Evolutionary conservation across 2,888 invertebrate species (phyloP), one percentile per base, ranked within the genome.

Genomic region (Strigamia transsilvanica): DNA sequence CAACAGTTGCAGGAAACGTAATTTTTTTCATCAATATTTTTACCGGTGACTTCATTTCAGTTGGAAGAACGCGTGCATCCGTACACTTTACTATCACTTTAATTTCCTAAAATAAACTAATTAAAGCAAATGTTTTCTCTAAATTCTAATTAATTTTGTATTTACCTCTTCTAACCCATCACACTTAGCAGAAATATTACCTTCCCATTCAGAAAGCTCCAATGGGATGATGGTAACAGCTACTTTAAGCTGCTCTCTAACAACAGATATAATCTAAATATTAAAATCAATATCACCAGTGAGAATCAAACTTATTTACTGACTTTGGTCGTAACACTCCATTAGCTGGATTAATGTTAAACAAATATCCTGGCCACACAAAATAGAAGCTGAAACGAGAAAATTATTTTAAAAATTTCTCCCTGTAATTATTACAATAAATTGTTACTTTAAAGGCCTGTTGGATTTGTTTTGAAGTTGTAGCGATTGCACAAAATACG

Each of bases 281-380:
- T 15, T 73, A 5, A 73, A 9, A 12, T n/a, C 3, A 32, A 32
- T 6, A 73, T 73, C 10, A 12, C 2, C 10, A 27, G 12, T 18
- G 21, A 5, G 2, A 5, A 18, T 18, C 3, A 27, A 27, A 27
- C 56, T 2, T 0, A 73, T n/a, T 32, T 79, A 42, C 79, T 21
- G 1, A 77, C 77, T n/a, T 79, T 41, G 79, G 21, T 42, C 18
- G 21, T 10, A 79, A 2, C 15, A 79, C 21, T 4, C 79, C 79
- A 21, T 6, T 42, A 2, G 41, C 79, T 79, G 79, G 79, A 21
- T 9, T 23, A 21, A 79, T 42, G n/a, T 10, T 79, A 38, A 79
- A 42, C 10, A 79, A 23, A 79, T 79, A 38, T 41, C 41, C 79
- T 13, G 79, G 79, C 79, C 79, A 79, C 32, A 79, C 15, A 18